Evolutionary conservation across 2,888 invertebrate species (phyloP).

Genomic region (Hesperia comma): DNA sequence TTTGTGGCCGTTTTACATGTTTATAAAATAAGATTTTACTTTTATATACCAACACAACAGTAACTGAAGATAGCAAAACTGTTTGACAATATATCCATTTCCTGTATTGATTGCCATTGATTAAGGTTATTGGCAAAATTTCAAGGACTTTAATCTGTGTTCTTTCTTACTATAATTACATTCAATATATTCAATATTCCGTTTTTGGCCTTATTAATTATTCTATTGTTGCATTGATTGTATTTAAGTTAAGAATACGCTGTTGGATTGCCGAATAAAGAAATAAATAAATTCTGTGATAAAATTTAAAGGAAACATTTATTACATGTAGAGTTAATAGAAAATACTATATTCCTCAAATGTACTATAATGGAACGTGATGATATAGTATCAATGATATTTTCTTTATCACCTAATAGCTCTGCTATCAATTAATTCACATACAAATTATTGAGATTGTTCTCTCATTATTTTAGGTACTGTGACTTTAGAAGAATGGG

Average conservation of each 20-base stretch:
- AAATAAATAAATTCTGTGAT: too few relatives aligned
- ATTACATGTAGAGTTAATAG: not conserved
- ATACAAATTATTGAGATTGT: conserved; percentile 26
- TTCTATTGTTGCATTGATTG: too few relatives aligned
- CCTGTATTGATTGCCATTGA: conserved; percentile 6
- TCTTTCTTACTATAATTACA: not conserved
- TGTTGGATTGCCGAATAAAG: too few relatives aligned
- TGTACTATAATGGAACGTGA: not conserved
- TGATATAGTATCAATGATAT: not conserved
- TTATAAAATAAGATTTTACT: not conserved
- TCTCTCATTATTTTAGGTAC: conserved; percentile 85
- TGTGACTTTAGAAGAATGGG: conserved; percentile 96
- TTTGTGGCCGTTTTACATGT: not conserved
- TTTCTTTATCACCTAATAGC: conserved; percentile 24
- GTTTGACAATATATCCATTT: not conserved
- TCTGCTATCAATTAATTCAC: conserved; percentile 25
- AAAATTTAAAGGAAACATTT: conserved; percentile 8
- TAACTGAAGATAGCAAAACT: not conserved
- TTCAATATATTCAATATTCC: not conserved
- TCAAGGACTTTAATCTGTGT: not conserved
- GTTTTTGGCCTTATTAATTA: too few relatives aligned
- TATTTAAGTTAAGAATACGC: too few relatives aligned
- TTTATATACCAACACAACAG: not conserved
- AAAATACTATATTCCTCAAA: not conserved
- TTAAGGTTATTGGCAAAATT: not conserved